Evolutionary conservation across 2,113 vertebrate species (phyloP).

Genomic region (Aptenodytes forsteri): DNA sequence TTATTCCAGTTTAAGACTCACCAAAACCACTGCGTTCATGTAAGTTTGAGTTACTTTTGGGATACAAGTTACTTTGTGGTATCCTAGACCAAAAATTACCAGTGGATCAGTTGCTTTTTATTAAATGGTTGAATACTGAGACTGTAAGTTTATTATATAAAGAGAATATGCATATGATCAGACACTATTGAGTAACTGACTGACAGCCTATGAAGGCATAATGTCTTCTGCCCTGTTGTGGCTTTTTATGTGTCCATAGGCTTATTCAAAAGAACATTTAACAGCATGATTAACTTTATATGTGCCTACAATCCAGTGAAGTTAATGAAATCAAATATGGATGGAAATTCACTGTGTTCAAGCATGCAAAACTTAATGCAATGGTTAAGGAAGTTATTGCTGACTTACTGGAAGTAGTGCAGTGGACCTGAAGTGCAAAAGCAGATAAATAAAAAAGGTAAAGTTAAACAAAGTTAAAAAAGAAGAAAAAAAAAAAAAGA

Average conservation of each 20-base stretch:
- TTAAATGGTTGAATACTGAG: not conserved
- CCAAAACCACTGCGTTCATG: not conserved
- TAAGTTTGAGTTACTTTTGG: not conserved
- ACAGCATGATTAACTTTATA: not conserved
- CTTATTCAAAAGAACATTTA: not conserved
- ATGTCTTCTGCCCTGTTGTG: not conserved
- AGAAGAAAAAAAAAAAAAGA: not conserved
- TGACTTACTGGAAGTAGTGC: not conserved
- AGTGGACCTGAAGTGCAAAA: not conserved
- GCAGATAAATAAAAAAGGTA: not conserved
- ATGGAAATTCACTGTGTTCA: not conserved
- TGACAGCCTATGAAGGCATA: not conserved
- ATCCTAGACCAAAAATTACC: not conserved
- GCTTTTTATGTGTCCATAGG: not conserved
- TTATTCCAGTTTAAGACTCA: not conserved
- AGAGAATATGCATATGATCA: not conserved
- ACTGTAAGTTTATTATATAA: not conserved
- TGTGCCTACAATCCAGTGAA: not conserved
- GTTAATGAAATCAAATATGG: not conserved
- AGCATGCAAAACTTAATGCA: not conserved
- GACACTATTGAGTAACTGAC: not conserved
- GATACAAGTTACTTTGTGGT: not conserved
- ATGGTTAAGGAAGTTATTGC: not conserved
- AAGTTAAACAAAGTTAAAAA: not conserved
- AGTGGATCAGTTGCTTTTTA: not conserved